These are phyloP conservation scores for Rhamnusium bicolor DNA, from an alignment of 2,888 invertebrate genomes.

Conservation along the genomic window DNA sequence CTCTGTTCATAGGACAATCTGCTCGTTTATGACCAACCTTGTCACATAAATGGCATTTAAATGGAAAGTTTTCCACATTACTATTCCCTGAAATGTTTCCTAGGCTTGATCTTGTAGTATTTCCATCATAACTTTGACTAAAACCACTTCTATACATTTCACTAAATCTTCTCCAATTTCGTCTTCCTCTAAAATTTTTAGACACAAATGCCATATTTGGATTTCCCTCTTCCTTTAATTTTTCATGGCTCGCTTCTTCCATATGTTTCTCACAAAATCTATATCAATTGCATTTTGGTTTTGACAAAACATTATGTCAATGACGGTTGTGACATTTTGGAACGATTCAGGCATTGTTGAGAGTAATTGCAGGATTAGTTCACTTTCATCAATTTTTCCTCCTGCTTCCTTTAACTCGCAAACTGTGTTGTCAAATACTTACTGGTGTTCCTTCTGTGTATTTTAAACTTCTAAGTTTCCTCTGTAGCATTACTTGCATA, in stretches of 20 bases:
- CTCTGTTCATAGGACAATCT: not conserved
- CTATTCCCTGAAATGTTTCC: too few species aligned
- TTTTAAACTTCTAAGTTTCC: conserved; percentile 27
- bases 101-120: not conserved
- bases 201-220: not conserved
- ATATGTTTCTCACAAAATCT: conserved; percentile 1
- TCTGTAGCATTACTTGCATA: conserved; percentile 34
- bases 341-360: conserved; percentile 38
- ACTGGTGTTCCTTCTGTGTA: conserved; percentile 12
- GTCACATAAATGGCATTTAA: not conserved
- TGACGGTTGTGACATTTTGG: conserved; percentile 33
- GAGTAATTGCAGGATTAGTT: conserved; percentile 31
- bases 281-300: not conserved
- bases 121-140: not conserved
- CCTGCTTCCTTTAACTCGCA: conserved; percentile 34
- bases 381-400: conserved; percentile 35
- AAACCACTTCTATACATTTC: not conserved
- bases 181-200: not conserved
- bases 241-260: not conserved
- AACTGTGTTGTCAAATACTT: conserved; percentile 35
- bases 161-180: not conserved
- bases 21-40: not conserved
- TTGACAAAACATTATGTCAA: conserved; percentile 8
- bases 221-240: not conserved
- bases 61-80: too few species aligned